Base-by-base conservation (phyloP, 2,888 invertebrate genomes). In the Bembecia ichneumoniformis region DNA sequence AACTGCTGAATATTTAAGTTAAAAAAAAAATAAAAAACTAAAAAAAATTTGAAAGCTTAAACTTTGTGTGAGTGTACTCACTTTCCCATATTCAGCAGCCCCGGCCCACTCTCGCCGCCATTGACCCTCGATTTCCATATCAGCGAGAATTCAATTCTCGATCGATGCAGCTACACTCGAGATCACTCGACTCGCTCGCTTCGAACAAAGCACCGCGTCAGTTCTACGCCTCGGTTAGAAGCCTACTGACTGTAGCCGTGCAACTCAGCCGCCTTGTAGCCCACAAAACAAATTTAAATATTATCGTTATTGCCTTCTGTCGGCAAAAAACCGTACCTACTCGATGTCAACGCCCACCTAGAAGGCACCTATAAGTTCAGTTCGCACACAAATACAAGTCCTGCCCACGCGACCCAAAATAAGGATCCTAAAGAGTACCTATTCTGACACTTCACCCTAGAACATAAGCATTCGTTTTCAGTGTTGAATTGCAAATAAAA, bases 51-150 rank as follows among this genome's bases (percentile, higher is more conserved):
- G 28, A 28, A 28, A 28, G 28, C 28, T 9, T 28, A 28, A 28
- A 7, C 5, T 28, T 28, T 28, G 9, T 28, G 52, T 56, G 48
- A 54, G 53, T 55, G 62, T 57, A 58, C 74, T 78, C 62, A 87
- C 87, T 76, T 87, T 84, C 62, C 87, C 87, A 71, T 81, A 87
- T 72, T 87, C 87, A 61, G 87, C 87, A 47, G 82, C 76, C 56
- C 87, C 87, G 57, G 87, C 77, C 87, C 87, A 87, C 76, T 86
- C 75, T 66, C 82, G 73, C 59, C 80, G 80, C 87, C 87, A 87
- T 72, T 84, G 86, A 68, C 80, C 84, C 61, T 82, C 86, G 59
- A 87, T 77, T 75, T 87, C 86, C 86, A 87, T 86, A 58, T 69
- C 66, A 59, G 60, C 60, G 59, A 57, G 58, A 68, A 60, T 59